Conservation (phyloP, 2,888 invertebrate species). For the Rhodophaea formosa region DNA sequence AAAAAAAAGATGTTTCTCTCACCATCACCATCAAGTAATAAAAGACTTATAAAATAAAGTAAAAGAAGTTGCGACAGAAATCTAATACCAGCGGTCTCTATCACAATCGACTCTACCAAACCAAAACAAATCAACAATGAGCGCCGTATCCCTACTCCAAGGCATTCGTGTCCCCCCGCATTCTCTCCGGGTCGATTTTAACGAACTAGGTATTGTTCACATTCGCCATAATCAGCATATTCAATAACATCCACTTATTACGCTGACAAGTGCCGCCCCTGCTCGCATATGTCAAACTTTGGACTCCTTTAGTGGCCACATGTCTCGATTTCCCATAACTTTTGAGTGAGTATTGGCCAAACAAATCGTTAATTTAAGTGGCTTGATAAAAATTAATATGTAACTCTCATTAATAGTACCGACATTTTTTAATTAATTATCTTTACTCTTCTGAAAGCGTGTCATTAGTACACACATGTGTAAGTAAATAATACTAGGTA, state of each 20-base stretch:
- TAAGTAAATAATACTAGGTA: too few species aligned
- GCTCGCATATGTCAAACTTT: slow-evolving; percentile 61
- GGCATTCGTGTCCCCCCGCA: slow-evolving; percentile 27
- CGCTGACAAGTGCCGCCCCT: slow-evolving; percentile 64
- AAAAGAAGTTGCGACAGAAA: too few species aligned
- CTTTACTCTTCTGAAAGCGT: too few species aligned
- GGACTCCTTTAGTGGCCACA: slow-evolving; percentile 35
- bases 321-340: slow-evolving; percentile 35
- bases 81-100: too few species aligned
- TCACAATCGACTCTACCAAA: too few species aligned
- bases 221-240: slow-evolving; percentile 66
- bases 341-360: slow-evolving; percentile 12
- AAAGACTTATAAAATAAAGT: too few species aligned
- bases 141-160: slow-evolving; percentile 31
- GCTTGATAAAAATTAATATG: neutral
- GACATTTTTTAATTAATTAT: too few species aligned
- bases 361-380: slow-evolving; percentile 8
- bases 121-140: neutral
- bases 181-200: slow-evolving; percentile 52
- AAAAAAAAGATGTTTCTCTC: too few species aligned
- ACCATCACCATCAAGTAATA: too few species aligned
- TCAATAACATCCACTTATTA: slow-evolving; percentile 67
- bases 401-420: too few species aligned
- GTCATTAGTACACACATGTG: too few species aligned
- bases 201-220: slow-evolving; percentile 65